Conservation (phyloP, 2,888 invertebrate genomes). For the Apamea epomidion region DNA sequence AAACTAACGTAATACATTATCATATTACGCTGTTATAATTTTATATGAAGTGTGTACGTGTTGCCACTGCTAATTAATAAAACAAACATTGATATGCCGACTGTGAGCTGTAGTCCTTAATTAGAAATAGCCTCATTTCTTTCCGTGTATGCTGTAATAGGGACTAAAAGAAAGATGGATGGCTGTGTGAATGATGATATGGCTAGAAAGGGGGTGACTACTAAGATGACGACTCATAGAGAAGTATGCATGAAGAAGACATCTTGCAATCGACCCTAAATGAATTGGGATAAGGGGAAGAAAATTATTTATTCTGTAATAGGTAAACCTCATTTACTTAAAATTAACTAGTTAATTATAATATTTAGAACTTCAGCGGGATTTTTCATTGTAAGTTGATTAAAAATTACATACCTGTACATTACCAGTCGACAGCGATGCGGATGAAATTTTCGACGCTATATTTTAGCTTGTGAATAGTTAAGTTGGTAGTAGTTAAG, state of each 20-base stretch:
- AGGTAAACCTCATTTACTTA: background rate
- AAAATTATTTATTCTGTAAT: background rate
- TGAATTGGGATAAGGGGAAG: background rate
- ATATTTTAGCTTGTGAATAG: too few relatives aligned
- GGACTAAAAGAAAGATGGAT: too few relatives aligned
- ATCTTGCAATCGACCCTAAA: background rate
- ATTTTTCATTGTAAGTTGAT: too few relatives aligned
- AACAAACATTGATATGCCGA: conserved; percentile 26
- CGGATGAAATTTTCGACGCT: too few relatives aligned
- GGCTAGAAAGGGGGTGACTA: background rate
- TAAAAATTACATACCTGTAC: too few relatives aligned
- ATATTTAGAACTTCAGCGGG: too few relatives aligned
- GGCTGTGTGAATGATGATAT: too few relatives aligned
- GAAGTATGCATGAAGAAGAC: background rate
- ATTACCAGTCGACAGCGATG: too few relatives aligned
- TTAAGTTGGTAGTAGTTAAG: too few relatives aligned
- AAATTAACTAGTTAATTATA: too few relatives aligned
- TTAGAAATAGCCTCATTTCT: background rate
- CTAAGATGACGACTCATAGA: background rate
- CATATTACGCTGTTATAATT: conserved; percentile 60
- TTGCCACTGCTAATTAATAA: conserved; percentile 11
- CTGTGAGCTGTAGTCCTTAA: background rate
- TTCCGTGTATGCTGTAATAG: conserved; percentile 24
- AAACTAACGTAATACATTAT: conserved; percentile 33
- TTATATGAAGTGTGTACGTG: conserved; percentile 22